Evolutionary conservation across 2,888 invertebrate genomes (phyloP), one percentile per base, ranked within the genome.

Genomic region (Tetropium fuscum): DNA sequence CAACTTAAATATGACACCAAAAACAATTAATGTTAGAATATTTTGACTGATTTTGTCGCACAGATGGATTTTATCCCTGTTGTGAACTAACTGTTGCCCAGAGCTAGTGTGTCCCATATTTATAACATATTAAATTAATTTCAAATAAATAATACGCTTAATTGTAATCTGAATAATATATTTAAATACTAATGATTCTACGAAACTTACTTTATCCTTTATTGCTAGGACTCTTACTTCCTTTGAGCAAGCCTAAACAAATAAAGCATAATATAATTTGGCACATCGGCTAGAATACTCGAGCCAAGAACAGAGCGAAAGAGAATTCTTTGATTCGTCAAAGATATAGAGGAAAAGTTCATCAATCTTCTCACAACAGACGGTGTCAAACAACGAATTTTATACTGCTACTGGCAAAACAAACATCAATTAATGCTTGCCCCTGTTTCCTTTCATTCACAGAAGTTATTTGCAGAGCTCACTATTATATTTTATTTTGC

Each of bases 371-470:
- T 13, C 19, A 15, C 36, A 43, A 43, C 43, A 43, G 25, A 20
- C 25, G 20, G 22, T 20, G 20, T 15, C 43, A 43, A 43, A 43
- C 43, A 43, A 43, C 43, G 25, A 43, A 43, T 43, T 43, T 43
- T 22, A 43, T 43, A 43, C 43, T 43, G 43, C 25, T 20, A 43
- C 43, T 13, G 22, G 43, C 43, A 43, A 43, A 43, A 43, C 20
- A 43, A 20, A 43, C 43, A 43, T 43, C 43, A 25, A 43, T 43
- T 43, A 43, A 43, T 43, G 20, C 18, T 22, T 22, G 25, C 25
- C 10, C 20, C 25, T 43, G 43, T 43, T 15, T 20, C 11, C 13
- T 20, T 13, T 19, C 22, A 13, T 20, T 11, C 43, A 19, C 19
- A 36, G 10, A 36, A 36, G 13, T 36, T 36, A 18, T 36, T 36